These are phyloP conservation scores for Exephanes ischioxanthus DNA, from an alignment of 2,888 invertebrate genomes.

Conservation along the genomic window DNA sequence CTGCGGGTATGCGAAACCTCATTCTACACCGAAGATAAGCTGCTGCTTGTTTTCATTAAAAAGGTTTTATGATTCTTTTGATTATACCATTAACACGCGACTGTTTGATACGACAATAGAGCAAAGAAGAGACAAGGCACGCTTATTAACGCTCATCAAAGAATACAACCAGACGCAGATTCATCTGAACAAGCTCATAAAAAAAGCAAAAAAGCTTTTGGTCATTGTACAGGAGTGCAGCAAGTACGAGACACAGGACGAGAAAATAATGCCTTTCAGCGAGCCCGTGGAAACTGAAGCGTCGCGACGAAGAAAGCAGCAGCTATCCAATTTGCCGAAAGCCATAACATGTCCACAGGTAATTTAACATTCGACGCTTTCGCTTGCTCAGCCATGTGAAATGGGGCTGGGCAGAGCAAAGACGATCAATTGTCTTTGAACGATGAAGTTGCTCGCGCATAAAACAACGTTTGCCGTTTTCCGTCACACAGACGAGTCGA, in stretches of 20 bases:
- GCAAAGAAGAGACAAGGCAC: conserved; percentile 71
- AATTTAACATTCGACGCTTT: background rate
- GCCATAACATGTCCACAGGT: background rate
- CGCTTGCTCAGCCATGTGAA: background rate
- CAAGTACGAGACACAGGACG: conserved; percentile 78
- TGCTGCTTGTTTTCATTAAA: background rate
- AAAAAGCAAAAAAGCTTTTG: conserved; percentile 75
- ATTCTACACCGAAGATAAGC: background rate
- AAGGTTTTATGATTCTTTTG: conserved; percentile 1
- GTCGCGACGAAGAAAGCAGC: background rate
- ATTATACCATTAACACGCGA: background rate
- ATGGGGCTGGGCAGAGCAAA: background rate
- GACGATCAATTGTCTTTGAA: background rate
- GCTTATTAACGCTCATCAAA: conserved; percentile 69
- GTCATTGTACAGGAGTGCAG: conserved; percentile 74
- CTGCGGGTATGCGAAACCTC: conserved; percentile 69
- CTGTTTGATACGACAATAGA: conserved; percentile 67
- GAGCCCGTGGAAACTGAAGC: conserved; percentile 8
- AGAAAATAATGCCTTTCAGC: conserved; percentile 72
- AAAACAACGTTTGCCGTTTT: too few species aligned
- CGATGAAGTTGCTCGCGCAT: background rate
- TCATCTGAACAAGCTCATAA: conserved; percentile 67
- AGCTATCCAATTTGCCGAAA: background rate
- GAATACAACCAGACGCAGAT: conserved; percentile 73
- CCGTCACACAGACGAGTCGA: too few species aligned